A percentile compares a stretch with the other conserved stretches of the same genome.
phyloP scores from a whole-genome alignment of 1,140 invertebrate genomes.

The Apis cerana region DNA sequence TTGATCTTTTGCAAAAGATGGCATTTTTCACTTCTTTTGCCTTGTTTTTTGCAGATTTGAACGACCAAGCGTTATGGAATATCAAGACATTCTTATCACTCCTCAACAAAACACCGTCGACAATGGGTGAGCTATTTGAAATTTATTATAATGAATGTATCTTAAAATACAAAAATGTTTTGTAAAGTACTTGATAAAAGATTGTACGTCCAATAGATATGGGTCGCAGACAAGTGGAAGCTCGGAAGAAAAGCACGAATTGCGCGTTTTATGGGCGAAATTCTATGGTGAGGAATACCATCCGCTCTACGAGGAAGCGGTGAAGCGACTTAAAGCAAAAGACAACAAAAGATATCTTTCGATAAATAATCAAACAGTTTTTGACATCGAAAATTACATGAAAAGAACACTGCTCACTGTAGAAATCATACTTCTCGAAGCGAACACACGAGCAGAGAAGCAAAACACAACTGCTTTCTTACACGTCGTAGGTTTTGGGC shows the following conservation, averaged over 20 bases:
- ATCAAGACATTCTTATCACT: constrained; percentile 82
- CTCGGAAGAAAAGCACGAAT: constrained; percentile 59
- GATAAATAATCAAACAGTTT: constrained; percentile 67
- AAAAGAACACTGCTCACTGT: constrained; percentile 77
- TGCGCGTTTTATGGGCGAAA: constrained; percentile 73
- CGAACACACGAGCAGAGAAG: constrained; percentile 76
- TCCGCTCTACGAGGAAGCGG: constrained; percentile 71
- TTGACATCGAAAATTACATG: constrained; percentile 79
- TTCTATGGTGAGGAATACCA: constrained; percentile 76
- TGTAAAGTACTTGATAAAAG: not conserved
- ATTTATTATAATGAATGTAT: not conserved
- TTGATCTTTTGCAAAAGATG: too few relatives aligned
- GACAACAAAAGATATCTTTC: constrained; percentile 71
- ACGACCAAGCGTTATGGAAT: constrained; percentile 81
- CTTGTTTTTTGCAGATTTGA: constrained; percentile 71
- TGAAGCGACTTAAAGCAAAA: constrained; percentile 68
- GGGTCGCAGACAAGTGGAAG: constrained; percentile 51
- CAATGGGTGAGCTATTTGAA: constrained; percentile 75
- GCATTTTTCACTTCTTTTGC: not conserved
- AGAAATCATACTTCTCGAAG: constrained; percentile 79
- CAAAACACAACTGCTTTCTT: constrained; percentile 78
- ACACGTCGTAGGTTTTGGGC: constrained; percentile 79
- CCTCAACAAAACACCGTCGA: constrained; percentile 79
- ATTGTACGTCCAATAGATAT: constrained; percentile 47
- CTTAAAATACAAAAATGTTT: not conserved